Conservation (phyloP, 2,888 invertebrate species). For the Plebejus argus region DNA sequence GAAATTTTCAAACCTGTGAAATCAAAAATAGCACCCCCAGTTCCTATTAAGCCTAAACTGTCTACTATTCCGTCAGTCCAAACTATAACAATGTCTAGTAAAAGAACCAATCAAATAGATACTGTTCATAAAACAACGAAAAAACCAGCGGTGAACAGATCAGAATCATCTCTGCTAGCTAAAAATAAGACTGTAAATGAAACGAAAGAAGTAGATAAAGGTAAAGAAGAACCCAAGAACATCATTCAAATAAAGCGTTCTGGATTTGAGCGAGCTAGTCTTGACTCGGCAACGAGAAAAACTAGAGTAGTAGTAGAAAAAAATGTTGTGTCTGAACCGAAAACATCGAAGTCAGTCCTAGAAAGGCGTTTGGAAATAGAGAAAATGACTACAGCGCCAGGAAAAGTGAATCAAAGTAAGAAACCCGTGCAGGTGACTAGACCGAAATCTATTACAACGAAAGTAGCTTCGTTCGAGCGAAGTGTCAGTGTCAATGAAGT, state of each 20-base stretch:
- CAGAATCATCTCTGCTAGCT: slow-evolving; percentile 54
- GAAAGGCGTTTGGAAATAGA: slow-evolving; percentile 75
- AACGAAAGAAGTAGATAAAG: slow-evolving; percentile 42
- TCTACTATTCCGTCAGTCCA: slow-evolving; percentile 54
- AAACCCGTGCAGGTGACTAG: slow-evolving; percentile 58
- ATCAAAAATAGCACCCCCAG: slow-evolving; percentile 82
- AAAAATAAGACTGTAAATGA: slow-evolving; percentile 47
- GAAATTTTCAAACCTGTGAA: slow-evolving; percentile 58
- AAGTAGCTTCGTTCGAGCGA: slow-evolving; percentile 66
- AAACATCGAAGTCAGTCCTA: slow-evolving; percentile 69
- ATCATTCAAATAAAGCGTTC: slow-evolving; percentile 70
- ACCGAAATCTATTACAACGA: slow-evolving; percentile 66
- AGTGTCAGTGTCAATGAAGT: slow-evolving; percentile 47
- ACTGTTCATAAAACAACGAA: slow-evolving; percentile 57
- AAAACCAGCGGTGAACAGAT: slow-evolving; percentile 54
- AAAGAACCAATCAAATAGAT: slow-evolving; percentile 51
- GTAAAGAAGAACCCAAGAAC: slow-evolving; percentile 45
- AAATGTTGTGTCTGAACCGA: slow-evolving; percentile 56
- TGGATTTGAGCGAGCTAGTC: slow-evolving; percentile 74
- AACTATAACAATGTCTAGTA: slow-evolving; percentile 48
- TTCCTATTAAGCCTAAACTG: slow-evolving; percentile 82
- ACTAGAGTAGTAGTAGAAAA: slow-evolving; percentile 55
- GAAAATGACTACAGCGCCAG: slow-evolving; percentile 58
- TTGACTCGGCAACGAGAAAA: slow-evolving; percentile 72
- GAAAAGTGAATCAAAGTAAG: slow-evolving; percentile 53